A percentile compares a stretch with the other conserved stretches of the same genome.
Evolutionary conservation across 2,113 vertebrate species (phyloP).

Genomic region (Pyxicephalus adspersus): DNA sequence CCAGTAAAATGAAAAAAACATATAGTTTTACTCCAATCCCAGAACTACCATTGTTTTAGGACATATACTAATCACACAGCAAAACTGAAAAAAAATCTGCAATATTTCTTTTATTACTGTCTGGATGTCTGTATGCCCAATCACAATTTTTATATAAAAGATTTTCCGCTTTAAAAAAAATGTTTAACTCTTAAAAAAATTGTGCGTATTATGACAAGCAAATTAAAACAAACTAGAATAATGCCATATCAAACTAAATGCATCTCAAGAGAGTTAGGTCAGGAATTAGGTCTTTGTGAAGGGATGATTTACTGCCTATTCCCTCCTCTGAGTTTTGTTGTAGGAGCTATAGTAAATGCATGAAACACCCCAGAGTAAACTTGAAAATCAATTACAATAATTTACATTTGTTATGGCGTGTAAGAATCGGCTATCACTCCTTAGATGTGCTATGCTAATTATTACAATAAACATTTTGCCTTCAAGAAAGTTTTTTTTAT

Average conservation of each 20-base stretch:
- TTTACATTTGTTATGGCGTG: slow-evolving; percentile 5
- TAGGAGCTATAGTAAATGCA: slow-evolving; percentile 24
- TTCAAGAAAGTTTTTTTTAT: slow-evolving; percentile 60
- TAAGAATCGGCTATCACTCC: slow-evolving; percentile 38
- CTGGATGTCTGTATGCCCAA: too few species aligned
- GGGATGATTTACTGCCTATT: slow-evolving; percentile 10
- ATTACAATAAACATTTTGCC: slow-evolving; percentile 61
- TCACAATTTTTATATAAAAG: background rate
- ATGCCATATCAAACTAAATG: background rate
- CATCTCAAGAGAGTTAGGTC: slow-evolving; percentile 14
- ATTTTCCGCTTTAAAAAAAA: too few species aligned
- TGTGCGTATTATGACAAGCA: background rate
- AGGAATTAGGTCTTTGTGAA: slow-evolving; percentile 11
- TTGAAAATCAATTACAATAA: slow-evolving; percentile 49
- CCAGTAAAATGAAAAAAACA: too few species aligned
- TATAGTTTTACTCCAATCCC: too few species aligned
- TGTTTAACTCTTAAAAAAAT: background rate
- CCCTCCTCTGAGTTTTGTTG: slow-evolving; percentile 22
- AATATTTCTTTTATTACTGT: too few species aligned
- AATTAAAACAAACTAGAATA: slow-evolving; percentile 5
- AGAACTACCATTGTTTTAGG: too few species aligned
- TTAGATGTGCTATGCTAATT: slow-evolving; percentile 21
- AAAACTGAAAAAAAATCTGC: too few species aligned
- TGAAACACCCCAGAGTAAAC: slow-evolving; percentile 48
- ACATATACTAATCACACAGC: too few species aligned